Percentiles rank a stretch among this genome's conserved stretches.
Evolutionary conservation across 1,140 invertebrate genomes (phyloP).

Genomic region (Drosophila nikananu): DNA sequence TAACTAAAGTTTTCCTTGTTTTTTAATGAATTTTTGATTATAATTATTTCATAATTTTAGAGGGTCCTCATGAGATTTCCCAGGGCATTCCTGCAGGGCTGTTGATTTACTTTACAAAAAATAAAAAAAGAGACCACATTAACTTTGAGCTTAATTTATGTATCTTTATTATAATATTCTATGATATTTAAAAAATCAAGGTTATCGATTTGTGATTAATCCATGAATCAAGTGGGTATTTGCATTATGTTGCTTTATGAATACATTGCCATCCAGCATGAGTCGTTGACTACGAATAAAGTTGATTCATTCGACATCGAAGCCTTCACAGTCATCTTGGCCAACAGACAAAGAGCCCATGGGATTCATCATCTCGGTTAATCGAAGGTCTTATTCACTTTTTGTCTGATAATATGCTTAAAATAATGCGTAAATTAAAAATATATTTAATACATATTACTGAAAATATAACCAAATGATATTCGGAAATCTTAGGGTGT

Average conservation of each 20-base stretch:
- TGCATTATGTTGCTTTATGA: slow-evolving; percentile 24
- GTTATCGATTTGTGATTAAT: slow-evolving; percentile 7
- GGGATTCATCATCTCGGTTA: slow-evolving; percentile 21
- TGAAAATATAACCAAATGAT: not conserved
- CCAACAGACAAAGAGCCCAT: slow-evolving; percentile 12
- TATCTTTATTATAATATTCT: not conserved
- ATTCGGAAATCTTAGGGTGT: not conserved
- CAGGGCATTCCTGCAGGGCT: not conserved
- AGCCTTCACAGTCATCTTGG: slow-evolving; percentile 23
- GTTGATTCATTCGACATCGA: slow-evolving; percentile 16
- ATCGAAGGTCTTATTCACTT: not conserved
- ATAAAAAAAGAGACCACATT: not conserved
- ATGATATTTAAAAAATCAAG: not conserved
- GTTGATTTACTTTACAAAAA: not conserved
- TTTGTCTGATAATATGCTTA: not conserved
- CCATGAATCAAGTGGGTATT: slow-evolving; percentile 31
- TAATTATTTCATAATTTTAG: not conserved
- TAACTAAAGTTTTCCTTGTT: too few species aligned
- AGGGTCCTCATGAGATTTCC: not conserved
- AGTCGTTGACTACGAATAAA: not conserved
- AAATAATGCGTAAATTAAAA: too few species aligned
- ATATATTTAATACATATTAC: not conserved
- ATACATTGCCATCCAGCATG: slow-evolving; percentile 4
- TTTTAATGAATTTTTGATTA: not conserved
- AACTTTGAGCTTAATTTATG: not conserved